Evolutionary conservation across 2,888 invertebrate genomes (phyloP).

Genomic region (Hemaris fuciformis): DNA sequence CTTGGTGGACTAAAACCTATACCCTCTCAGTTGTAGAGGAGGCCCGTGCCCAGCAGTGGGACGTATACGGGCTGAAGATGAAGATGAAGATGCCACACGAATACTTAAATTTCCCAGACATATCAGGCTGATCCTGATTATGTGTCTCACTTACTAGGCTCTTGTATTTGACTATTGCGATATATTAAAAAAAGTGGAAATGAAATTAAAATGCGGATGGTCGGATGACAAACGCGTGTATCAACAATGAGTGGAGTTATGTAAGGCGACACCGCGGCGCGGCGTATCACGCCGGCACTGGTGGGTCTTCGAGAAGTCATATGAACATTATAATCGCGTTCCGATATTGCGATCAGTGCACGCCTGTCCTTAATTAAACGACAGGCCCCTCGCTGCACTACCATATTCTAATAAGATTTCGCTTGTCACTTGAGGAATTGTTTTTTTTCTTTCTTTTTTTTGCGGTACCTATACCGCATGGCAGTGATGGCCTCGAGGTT

Average conservation of each 20-base stretch:
- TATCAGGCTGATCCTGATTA: too few species aligned
- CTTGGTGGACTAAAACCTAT: too few species aligned
- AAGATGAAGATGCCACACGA: too few species aligned
- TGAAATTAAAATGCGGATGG: not conserved
- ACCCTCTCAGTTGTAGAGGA: too few species aligned
- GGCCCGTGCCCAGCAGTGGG: too few species aligned
- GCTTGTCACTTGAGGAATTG: not conserved
- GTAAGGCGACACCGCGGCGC: conserved; percentile 65
- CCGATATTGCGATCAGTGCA: conserved; percentile 78
- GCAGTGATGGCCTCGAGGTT: too few species aligned
- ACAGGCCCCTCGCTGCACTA: conserved; percentile 10
- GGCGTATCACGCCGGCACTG: conserved; percentile 66
- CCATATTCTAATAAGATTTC: not conserved
- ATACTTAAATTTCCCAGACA: too few species aligned
- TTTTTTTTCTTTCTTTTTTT: not conserved
- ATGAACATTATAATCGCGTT: conserved; percentile 81
- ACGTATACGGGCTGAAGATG: too few species aligned
- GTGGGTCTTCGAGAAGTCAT: conserved; percentile 79
- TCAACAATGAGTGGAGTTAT: conserved; percentile 60
- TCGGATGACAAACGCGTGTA: conserved; percentile 22
- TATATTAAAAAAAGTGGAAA: not conserved
- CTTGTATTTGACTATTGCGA: not conserved
- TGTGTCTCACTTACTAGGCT: not conserved
- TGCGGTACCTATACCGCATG: too few species aligned
- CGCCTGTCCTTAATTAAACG: conserved; percentile 75